phyloP scores from a whole-genome alignment of 2,797 vertebrate genomes.

The Galaxias olidus region DNA sequence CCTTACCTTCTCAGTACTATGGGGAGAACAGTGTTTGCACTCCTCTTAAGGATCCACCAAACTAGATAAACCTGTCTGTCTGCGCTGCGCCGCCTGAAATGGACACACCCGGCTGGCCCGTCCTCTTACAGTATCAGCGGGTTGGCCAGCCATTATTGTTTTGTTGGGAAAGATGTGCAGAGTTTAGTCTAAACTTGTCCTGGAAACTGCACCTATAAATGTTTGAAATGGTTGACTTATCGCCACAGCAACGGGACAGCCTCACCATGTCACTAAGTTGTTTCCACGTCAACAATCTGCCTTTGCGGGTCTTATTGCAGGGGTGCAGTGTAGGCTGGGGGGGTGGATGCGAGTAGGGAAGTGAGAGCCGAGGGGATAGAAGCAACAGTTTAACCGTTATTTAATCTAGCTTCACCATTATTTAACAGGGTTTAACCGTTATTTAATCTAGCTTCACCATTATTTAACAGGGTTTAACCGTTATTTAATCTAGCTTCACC shows the following conservation, averaged over 20 bases:
- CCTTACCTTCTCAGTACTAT: constrained; percentile 1
- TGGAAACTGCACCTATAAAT: constrained; percentile 1
- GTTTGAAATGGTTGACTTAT: constrained; percentile 8
- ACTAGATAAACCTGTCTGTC: constrained; percentile 43
- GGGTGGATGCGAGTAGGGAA: too few relatives aligned
- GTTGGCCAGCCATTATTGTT: not conserved
- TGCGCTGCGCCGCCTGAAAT: constrained; percentile 23
- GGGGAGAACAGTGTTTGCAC: not conserved
- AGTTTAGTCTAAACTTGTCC: constrained; percentile 13
- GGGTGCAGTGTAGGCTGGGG: too few relatives aligned
- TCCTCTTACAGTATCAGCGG: constrained; percentile 1
- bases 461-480: too few relatives aligned
- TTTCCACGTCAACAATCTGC: too few relatives aligned
- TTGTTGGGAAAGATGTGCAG: too few relatives aligned
- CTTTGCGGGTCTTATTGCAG: too few relatives aligned
- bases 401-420: too few relatives aligned
- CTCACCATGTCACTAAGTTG: not conserved
- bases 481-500: too few relatives aligned
- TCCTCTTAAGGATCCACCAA: constrained; percentile 22
- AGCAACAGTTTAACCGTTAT: too few relatives aligned
- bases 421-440: too few relatives aligned
- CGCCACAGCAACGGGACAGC: not conserved
- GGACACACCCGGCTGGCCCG: not conserved
- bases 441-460: too few relatives aligned
- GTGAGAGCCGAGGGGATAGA: too few relatives aligned